Conservation (phyloP, 1,140 invertebrate genomes). For the Rhyacophila brunnea region DNA sequence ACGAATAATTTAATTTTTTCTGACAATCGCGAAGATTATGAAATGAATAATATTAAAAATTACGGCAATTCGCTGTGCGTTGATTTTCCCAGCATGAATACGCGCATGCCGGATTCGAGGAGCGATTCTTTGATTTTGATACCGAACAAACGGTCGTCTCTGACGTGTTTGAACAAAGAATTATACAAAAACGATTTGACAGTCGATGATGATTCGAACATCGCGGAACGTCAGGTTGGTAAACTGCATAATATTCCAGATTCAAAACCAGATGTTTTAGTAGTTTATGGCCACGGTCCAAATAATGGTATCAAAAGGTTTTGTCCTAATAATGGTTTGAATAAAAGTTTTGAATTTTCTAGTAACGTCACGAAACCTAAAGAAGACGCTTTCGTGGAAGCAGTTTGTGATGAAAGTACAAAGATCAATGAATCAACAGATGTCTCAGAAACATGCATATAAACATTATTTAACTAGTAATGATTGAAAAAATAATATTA, state of each 20-base stretch:
- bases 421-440: constrained; percentile 7
- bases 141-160: not conserved
- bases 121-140: constrained; percentile 16
- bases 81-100: constrained; percentile 5
- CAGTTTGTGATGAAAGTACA: constrained; percentile 1
- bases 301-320: constrained; percentile 28
- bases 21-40: constrained; percentile 3
- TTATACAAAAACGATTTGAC: not conserved
- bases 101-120: constrained; percentile 20
- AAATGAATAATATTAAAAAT: constrained; percentile 19
- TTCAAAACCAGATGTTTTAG: constrained; percentile 15
- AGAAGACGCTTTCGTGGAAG: constrained; percentile 8
- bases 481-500: too few relatives aligned
- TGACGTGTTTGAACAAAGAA: not conserved
- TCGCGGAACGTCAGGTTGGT: not conserved
- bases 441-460: constrained; percentile 6
- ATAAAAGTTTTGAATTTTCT: constrained; percentile 24
- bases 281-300: constrained; percentile 9
- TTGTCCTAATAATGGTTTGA: constrained; percentile 13
- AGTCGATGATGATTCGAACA: constrained; percentile 3
- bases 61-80: constrained; percentile 7
- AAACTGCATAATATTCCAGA: constrained; percentile 1
- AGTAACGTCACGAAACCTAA: constrained; percentile 13
- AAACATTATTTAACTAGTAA: not conserved
- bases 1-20: constrained; percentile 25